Base-by-base conservation (phyloP, 2,797 vertebrate genomes). In the Eulemur albifrons region DNA sequence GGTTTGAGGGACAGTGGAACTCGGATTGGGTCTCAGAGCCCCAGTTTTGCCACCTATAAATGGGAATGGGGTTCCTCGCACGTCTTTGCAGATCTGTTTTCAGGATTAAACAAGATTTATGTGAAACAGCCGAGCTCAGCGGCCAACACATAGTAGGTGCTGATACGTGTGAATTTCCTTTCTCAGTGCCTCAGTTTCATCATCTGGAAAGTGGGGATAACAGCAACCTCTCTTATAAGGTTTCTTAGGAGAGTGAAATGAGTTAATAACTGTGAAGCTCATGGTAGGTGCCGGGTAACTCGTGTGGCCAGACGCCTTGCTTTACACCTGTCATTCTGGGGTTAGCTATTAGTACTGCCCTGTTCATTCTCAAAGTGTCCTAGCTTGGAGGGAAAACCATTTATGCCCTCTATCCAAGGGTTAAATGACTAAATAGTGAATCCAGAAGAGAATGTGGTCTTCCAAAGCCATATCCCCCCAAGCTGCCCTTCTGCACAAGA, bases 391-490 rank as follows among this genome's bases (percentile, higher is more conserved):
- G 30, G 7, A 45, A 50, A 59, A 9, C 25, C 0, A 14, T 3
- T 5, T n/a, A 12, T 2, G 23, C 12, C 35, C 27, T 69, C 18
- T 21, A 12, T 38, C 21, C 15, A 65, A 65, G 32, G 61, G 3
- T 14, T 15, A 23, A 27, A 25, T 21, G 43, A 25, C 20, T 23
- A 4, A 32, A 5, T 0, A 7, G 61, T 4, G 32, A 50, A 17
- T 15, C 5, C 9, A 0, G 25, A 30, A 40, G 45, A 63, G 27
- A 35, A 38, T 4, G 0, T 8, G 9, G 10, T 35, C 50, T 25
- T 18, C 65, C n/a, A 3, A 6, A 75, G n/a, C 7, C 4, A 1
- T 2, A 14, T 1, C 7, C 27, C 59, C 32, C 13, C 0, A 10
- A 30, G 13, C 61, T 32, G 18, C 52, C 18, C 32, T 69, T 7